These are phyloP conservation scores for Ormyrus thymus DNA, from an alignment of 2,888 invertebrate species.

Conservation along the genomic window DNA sequence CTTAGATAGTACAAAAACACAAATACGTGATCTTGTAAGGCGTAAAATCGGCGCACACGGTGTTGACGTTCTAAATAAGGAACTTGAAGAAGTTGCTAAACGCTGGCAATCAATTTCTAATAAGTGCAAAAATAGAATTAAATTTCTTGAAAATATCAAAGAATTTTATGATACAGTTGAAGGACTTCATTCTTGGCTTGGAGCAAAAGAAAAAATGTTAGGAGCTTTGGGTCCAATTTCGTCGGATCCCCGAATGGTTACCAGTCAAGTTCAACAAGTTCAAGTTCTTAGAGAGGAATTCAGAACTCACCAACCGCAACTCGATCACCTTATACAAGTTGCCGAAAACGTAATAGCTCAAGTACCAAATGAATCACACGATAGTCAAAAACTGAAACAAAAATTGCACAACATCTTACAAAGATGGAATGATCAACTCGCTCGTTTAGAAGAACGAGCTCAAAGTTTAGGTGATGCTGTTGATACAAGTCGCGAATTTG, in stretches of 20 bases:
- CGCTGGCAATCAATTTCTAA: conserved; percentile 92
- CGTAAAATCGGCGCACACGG: conserved; percentile 91
- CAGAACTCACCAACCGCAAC: conserved; percentile 92
- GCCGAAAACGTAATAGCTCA: conserved; percentile 84
- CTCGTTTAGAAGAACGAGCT: conserved; percentile 90
- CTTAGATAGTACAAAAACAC: conserved; percentile 91
- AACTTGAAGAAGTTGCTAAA: conserved; percentile 87
- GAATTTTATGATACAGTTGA: conserved; percentile 94
- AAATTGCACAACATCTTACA: conserved; percentile 85
- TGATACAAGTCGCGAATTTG: conserved; percentile 94
- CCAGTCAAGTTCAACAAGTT: conserved; percentile 93
- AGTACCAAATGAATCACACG: conserved; percentile 77
- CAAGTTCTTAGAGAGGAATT: conserved; percentile 97
- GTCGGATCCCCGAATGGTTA: conserved; percentile 95
- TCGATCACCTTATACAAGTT: conserved; percentile 89
- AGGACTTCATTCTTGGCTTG: conserved; percentile 89
- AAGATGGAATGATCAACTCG: conserved; percentile 87
- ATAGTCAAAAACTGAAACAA: conserved; percentile 81
- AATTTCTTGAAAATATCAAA: conserved; percentile 89
- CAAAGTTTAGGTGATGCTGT: conserved; percentile 92
- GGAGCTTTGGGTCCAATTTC: conserved; percentile 96
- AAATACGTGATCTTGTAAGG: conserved; percentile 90
- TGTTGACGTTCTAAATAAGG: conserved; percentile 87
- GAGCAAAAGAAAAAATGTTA: conserved; percentile 96
- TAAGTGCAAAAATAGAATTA: conserved; percentile 85